Evolutionary conservation across 2,888 invertebrate genomes (phyloP).

Genomic region (Antheraea yamamai): DNA sequence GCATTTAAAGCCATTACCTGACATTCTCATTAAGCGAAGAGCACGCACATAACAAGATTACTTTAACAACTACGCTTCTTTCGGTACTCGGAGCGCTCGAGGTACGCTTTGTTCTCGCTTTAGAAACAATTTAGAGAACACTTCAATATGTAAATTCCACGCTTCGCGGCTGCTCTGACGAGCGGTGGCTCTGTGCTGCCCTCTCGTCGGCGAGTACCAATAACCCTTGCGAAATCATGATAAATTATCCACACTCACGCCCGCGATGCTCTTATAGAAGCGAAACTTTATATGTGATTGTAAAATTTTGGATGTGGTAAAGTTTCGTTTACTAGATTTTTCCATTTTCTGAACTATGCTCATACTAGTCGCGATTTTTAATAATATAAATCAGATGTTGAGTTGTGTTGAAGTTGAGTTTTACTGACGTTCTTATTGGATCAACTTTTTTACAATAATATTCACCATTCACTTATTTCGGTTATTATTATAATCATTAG

Average conservation of each 20-base stretch:
- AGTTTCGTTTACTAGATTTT: background rate
- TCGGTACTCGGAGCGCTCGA: slow-evolving; percentile 21
- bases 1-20: slow-evolving; percentile 22
- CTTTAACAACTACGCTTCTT: slow-evolving; percentile 26
- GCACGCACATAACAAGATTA: slow-evolving; percentile 29
- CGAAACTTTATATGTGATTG: slow-evolving; percentile 31
- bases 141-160: slow-evolving; percentile 70
- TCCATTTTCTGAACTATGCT: background rate
- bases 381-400: too few species aligned
- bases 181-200: slow-evolving; percentile 54
- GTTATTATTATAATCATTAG: too few species aligned
- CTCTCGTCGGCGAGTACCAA: slow-evolving; percentile 66
- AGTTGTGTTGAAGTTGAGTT: background rate
- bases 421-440: background rate
- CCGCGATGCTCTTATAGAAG: slow-evolving; percentile 56
- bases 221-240: slow-evolving; percentile 79
- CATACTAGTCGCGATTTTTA: background rate
- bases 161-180: slow-evolving; percentile 49
- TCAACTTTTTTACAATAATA: background rate
- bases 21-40: slow-evolving; percentile 31
- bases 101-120: slow-evolving; percentile 36
- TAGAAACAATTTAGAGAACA: slow-evolving; percentile 62
- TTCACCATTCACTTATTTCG: too few species aligned
- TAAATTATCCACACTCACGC: slow-evolving; percentile 80
- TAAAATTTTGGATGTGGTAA: slow-evolving; percentile 49